Evolutionary conservation across 1,140 invertebrate genomes (phyloP).

Genomic region (Leptinotarsa lineolata): DNA sequence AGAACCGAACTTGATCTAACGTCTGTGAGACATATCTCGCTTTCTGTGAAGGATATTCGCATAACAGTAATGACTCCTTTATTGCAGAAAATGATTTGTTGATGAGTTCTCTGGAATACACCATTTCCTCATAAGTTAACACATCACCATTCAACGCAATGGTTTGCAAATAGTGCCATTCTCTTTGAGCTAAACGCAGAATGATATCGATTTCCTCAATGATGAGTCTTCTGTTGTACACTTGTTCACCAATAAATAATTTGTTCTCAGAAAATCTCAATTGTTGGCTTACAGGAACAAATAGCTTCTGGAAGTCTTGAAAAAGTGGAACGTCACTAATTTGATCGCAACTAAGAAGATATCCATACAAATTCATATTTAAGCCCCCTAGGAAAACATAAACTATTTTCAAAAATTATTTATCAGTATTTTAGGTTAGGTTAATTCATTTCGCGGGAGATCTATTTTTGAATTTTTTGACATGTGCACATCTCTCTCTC

Average conservation of each 20-base stretch:
- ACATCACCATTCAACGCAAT: constrained; percentile 34
- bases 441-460: no score
- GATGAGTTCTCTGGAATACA: constrained; percentile 36
- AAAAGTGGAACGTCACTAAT: background rate
- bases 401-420: no score
- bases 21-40: constrained; percentile 22
- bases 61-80: constrained; percentile 31
- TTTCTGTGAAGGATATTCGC: constrained; percentile 26
- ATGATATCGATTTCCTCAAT: constrained; percentile 42
- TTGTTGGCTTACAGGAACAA: background rate
- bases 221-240: constrained; percentile 35
- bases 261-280: background rate
- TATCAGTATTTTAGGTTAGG: no score
- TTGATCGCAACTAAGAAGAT: constrained; percentile 25
- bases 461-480: no score
- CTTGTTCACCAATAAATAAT: constrained; percentile 29
- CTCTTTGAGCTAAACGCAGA: constrained; percentile 35
- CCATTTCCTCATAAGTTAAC: constrained; percentile 25
- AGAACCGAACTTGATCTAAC: constrained; percentile 30
- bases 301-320: constrained; percentile 4
- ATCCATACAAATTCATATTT: constrained; percentile 2
- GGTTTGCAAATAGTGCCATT: constrained; percentile 46
- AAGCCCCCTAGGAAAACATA: no score
- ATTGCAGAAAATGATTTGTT: constrained; percentile 35
- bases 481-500: no score